Evolutionary conservation across 2,113 vertebrate species (phyloP).

Genomic region (Quiscalus mexicanus): DNA sequence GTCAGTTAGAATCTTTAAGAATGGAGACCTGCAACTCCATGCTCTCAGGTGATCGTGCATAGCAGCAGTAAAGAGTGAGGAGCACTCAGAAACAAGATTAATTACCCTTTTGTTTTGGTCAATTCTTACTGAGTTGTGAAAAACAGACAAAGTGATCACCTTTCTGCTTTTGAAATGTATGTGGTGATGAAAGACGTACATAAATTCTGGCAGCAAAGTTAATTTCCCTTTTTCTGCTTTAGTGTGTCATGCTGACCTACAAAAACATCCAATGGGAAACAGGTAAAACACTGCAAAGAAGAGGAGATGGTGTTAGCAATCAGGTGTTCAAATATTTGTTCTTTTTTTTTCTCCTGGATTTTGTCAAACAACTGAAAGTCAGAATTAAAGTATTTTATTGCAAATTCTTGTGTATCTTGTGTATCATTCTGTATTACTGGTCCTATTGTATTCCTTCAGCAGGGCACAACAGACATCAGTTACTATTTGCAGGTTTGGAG

Average conservation of each 20-base stretch:
- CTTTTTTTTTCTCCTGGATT: neutral
- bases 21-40: neutral
- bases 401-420: neutral
- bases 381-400: neutral
- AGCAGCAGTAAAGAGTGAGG: neutral
- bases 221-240: neutral
- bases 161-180: neutral
- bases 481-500: neutral
- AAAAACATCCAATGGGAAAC: neutral
- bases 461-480: neutral
- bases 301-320: neutral
- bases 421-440: neutral
- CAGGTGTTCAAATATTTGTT: neutral
- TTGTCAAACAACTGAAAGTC: neutral
- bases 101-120: neutral
- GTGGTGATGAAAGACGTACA: neutral
- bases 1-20: neutral
- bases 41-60: rapidly evolving
- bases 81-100: neutral
- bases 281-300: neutral
- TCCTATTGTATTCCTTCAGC: neutral
- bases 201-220: neutral
- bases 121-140: neutral
- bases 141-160: neutral
- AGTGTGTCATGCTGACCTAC: neutral